A percentile compares a stretch with the other conserved stretches of the same genome.
Evolutionary conservation across 1,140 invertebrate species (phyloP).

Genomic region (Araneus ventricosus): DNA sequence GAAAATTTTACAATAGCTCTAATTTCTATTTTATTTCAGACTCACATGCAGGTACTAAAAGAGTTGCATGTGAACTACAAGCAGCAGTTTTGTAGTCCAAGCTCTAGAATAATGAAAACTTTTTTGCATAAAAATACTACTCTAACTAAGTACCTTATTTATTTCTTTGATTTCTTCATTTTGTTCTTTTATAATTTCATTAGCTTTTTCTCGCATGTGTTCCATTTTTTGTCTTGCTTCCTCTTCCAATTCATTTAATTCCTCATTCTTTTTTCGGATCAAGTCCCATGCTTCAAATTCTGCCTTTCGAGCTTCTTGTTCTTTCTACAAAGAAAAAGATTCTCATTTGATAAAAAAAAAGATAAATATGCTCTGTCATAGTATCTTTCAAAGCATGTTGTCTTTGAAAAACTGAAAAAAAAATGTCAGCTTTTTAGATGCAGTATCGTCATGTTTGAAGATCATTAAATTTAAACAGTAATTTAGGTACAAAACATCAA

Average conservation of each 20-base stretch:
- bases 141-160: conserved; percentile 42
- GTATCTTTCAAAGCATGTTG: too few species aligned
- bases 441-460: too few species aligned
- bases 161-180: conserved; percentile 73
- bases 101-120: too few species aligned
- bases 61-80: too few species aligned
- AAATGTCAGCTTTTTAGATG: not conserved
- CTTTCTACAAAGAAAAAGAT: conserved; percentile 36
- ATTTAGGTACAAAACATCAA: too few species aligned
- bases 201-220: conserved; percentile 58
- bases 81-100: too few species aligned
- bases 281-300: conserved; percentile 65
- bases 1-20: too few species aligned
- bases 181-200: conserved; percentile 64
- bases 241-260: conserved; percentile 63
- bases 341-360: not conserved
- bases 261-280: conserved; percentile 56
- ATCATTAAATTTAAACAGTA: too few species aligned
- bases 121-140: not conserved
- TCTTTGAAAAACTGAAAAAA: too few species aligned
- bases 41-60: too few species aligned
- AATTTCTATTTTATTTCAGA: too few species aligned
- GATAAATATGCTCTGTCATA: not conserved
- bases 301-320: conserved; percentile 60
- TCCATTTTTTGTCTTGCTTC: conserved; percentile 70